Conservation (phyloP, 2,888 invertebrate genomes). For the Drosophila neoperkinsi region DNA sequence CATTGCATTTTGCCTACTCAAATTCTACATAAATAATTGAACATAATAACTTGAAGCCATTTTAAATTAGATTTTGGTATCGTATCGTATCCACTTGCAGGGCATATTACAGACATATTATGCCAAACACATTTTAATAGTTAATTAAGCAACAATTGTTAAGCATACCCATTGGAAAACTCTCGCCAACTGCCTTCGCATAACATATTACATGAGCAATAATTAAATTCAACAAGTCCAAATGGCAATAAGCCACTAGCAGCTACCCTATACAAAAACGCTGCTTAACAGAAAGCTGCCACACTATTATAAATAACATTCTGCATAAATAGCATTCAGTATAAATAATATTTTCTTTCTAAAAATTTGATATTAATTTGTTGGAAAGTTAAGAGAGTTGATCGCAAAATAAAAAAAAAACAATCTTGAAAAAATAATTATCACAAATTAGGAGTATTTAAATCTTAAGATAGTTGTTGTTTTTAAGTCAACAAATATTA, state of each 20-base stretch:
- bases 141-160: conserved; percentile 46
- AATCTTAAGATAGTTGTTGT: not conserved
- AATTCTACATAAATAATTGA: not conserved
- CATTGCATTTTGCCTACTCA: not conserved
- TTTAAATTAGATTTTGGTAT: not conserved
- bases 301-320: not conserved
- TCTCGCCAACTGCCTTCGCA: conserved; percentile 18
- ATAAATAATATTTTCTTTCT: no score
- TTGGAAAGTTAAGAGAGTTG: no score
- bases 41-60: not conserved
- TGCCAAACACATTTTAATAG: conserved; percentile 32
- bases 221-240: conserved; percentile 13
- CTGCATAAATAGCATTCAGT: no score
- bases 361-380: not conserved
- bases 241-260: not conserved
- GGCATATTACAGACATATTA: not conserved
- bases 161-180: conserved; percentile 25
- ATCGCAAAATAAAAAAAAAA: not conserved
- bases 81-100: not conserved
- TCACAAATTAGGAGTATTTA: not conserved
- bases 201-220: conserved; percentile 20
- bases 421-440: not conserved
- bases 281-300: no score
- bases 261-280: conserved; percentile 5
- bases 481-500: no score